A percentile compares a stretch with the other conserved stretches of the same genome.
These are phyloP conservation scores for Phyllopteryx taeniolatus DNA, from an alignment of 2,113 vertebrate genomes.

Conservation along the genomic window DNA sequence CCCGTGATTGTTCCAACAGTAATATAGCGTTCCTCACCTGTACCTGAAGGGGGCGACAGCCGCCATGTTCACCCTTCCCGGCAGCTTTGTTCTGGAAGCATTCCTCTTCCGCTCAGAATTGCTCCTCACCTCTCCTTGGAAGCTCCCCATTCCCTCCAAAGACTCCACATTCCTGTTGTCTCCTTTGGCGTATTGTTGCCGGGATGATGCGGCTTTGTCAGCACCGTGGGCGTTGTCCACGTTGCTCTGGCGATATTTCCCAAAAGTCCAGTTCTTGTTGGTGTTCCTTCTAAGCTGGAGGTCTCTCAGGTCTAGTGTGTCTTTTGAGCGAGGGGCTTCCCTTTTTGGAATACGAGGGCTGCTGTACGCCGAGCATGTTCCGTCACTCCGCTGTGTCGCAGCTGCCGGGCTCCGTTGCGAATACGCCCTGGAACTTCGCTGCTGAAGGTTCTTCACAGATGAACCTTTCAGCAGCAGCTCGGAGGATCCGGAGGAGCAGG, in stretches of 20 bases:
- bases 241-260: constrained; percentile 50
- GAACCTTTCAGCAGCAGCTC: constrained; percentile 51
- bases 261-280: constrained; percentile 73
- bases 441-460: constrained; percentile 54
- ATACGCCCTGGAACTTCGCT: constrained; percentile 38
- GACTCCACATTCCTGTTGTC: constrained; percentile 63
- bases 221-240: constrained; percentile 53
- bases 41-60: constrained; percentile 73
- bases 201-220: constrained; percentile 1
- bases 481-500: constrained; percentile 42
- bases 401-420: constrained; percentile 30
- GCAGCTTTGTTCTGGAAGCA: constrained; percentile 26
- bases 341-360: constrained; percentile 67
- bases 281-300: constrained; percentile 52
- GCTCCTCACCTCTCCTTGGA: constrained; percentile 29
- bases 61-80: constrained; percentile 64
- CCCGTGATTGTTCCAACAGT: not conserved
- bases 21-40: constrained; percentile 57
- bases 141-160: constrained; percentile 11
- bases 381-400: constrained; percentile 40
- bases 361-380: constrained; percentile 68
- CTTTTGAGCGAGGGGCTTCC: constrained; percentile 55
- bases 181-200: constrained; percentile 32
- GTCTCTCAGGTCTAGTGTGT: constrained; percentile 65
- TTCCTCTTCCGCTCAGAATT: constrained; percentile 30